Evolutionary conservation across 2,888 invertebrate genomes (phyloP), one percentile per base, ranked within the genome.

Genomic region (Mayetiola destructor): DNA sequence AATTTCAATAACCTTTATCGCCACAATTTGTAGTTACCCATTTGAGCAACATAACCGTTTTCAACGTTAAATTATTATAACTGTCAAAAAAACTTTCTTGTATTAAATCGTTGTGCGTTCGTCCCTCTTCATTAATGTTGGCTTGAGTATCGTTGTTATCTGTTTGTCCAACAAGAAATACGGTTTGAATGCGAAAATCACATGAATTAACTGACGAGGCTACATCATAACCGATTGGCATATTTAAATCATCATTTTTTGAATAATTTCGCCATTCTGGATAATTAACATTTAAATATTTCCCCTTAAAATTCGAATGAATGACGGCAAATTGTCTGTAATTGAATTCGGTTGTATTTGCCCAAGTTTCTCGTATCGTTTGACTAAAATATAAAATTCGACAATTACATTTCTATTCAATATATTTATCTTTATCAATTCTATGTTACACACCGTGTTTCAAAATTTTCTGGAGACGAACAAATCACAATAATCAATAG

Each of bases 11-110:
- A 63, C 71, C 74, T 36, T 74, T 74, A 56, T 75, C 72, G 55
- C 61, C 61, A 65, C 90, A 90, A 63, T 81, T 79, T 37, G 76
- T 77, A 6, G 77, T 80, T 21, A 85, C 81, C 83, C 88, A 85
- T 67, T 90, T 90, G 58, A 91, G 68, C 76, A 90, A 80, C 81
- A 88, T 83, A 12, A 88, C 81, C 52, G 88, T 85, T 68, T 91
- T 91, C 27, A 91, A 66, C 0, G 90, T 91, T 61, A 90, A 75
- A 76, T 91, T 91, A 68, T 89, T 86, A 67, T 91, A 90, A 0
- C 86, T 82, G 68, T 91, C 91, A 37, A 83, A 69, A 67, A 91
- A 91, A 42, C 80, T 81, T 67, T 89, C 89, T 70, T 90, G 88
- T 56, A 91, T 82, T 12, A 91, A 77, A 68, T 91, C 90, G 20